phyloP scores from a whole-genome alignment of 1,140 invertebrate genomes.

The Trichonephila inaurata region DNA sequence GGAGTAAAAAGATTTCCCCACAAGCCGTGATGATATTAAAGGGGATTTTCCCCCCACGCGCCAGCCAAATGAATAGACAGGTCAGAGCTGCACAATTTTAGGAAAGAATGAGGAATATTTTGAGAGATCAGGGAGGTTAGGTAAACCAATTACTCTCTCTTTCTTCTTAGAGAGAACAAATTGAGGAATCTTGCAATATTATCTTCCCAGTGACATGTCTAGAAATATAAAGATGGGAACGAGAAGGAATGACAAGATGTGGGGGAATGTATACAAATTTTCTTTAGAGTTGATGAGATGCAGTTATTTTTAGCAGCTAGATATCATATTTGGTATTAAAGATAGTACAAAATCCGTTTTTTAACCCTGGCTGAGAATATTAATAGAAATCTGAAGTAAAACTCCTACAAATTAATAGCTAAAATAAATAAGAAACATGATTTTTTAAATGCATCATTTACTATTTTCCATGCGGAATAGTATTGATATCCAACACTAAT shows the following conservation, averaged over 20 bases:
- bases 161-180: conserved; percentile 12
- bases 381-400: no score
- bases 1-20: neutral
- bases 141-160: conserved; percentile 2
- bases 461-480: no score
- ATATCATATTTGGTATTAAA: no score
- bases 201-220: conserved; percentile 2
- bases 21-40: neutral
- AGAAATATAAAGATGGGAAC: conserved; percentile 13
- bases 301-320: no score
- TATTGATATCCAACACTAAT: no score
- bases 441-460: no score
- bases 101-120: conserved; percentile 20
- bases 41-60: neutral
- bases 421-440: no score
- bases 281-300: no score
- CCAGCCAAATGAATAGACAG: neutral
- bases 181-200: conserved; percentile 43
- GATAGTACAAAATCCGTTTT: no score
- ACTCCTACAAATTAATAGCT: no score
- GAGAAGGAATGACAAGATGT: neutral
- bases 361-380: no score
- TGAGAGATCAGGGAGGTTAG: conserved; percentile 23
- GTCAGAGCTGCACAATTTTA: neutral
- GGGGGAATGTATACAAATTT: neutral